phyloP scores from a whole-genome alignment of 2,113 vertebrate species.

The Noctilio leporinus region DNA sequence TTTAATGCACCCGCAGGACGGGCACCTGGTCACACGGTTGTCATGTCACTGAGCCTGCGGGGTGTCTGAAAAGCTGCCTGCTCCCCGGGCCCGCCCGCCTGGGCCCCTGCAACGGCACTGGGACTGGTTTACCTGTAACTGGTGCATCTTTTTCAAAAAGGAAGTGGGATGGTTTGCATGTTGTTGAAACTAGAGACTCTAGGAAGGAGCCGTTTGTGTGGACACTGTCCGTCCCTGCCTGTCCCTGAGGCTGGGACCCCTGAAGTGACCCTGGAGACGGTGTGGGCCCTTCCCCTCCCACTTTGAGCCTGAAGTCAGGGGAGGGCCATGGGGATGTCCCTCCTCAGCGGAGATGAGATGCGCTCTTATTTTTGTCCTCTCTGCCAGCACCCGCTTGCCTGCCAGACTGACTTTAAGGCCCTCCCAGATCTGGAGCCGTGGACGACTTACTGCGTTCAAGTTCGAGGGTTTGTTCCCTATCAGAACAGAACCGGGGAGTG shows the following conservation, averaged over 20 bases:
- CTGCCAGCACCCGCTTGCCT: constrained; percentile 38
- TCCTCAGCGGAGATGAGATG: neutral
- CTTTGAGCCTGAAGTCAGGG: neutral
- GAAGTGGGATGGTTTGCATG: neutral
- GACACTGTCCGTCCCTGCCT: rapidly evolving
- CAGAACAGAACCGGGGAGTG: constrained; percentile 73
- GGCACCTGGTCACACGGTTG: neutral
- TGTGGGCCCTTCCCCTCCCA: neutral
- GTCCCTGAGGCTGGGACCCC: neutral
- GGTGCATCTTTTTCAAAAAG: neutral
- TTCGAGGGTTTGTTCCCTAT: constrained; percentile 62
- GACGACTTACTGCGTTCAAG: constrained; percentile 78
- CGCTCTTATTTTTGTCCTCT: neutral
- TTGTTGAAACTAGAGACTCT: neutral
- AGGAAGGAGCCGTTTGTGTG: neutral
- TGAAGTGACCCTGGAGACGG: neutral
- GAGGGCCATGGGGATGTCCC: rapidly evolving
- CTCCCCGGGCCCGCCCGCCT: neutral
- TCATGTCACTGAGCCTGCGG: neutral
- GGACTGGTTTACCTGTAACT: rapidly evolving
- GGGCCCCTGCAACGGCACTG: rapidly evolving
- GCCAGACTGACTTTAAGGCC: constrained; percentile 48
- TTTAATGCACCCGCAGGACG: neutral
- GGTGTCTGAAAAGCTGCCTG: neutral
- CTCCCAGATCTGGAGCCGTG: constrained; percentile 72